Evolutionary conservation across 2,113 vertebrate genomes (phyloP).

Genomic region (Thunnus maccoyii): DNA sequence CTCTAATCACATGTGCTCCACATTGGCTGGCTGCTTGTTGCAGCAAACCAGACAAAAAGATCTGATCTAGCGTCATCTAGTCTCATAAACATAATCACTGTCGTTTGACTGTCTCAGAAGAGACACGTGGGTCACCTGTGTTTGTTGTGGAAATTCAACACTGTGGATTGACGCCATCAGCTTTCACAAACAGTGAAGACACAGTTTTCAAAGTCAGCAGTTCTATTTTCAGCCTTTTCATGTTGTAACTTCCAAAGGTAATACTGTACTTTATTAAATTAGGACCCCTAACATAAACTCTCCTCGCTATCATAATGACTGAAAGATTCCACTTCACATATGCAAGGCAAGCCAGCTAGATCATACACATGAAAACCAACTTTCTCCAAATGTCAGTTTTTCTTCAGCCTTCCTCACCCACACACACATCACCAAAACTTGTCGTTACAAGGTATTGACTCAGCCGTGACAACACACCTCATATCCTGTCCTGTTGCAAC

Average conservation of each 20-base stretch:
- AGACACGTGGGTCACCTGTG: conserved; percentile 35
- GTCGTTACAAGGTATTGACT: conserved; percentile 22
- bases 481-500: conserved; percentile 34
- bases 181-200: background rate
- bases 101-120: conserved; percentile 10
- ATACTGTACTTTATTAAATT: background rate
- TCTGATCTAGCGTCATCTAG: background rate
- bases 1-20: conserved; percentile 13
- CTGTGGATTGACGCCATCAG: conserved; percentile 10
- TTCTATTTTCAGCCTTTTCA: conserved; percentile 8
- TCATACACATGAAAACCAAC: background rate
- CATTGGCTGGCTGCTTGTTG: background rate
- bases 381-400: background rate
- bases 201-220: background rate
- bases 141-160: conserved; percentile 62
- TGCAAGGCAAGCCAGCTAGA: background rate
- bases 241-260: background rate
- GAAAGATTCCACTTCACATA: background rate
- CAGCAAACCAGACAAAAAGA: background rate
- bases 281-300: background rate
- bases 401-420: background rate
- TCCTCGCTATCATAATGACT: background rate
- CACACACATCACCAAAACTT: background rate
- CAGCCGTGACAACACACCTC: conserved; percentile 24
- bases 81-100: conserved; percentile 21